phyloP scores from a whole-genome alignment of 2,113 vertebrate species.

The Thunnus maccoyii region DNA sequence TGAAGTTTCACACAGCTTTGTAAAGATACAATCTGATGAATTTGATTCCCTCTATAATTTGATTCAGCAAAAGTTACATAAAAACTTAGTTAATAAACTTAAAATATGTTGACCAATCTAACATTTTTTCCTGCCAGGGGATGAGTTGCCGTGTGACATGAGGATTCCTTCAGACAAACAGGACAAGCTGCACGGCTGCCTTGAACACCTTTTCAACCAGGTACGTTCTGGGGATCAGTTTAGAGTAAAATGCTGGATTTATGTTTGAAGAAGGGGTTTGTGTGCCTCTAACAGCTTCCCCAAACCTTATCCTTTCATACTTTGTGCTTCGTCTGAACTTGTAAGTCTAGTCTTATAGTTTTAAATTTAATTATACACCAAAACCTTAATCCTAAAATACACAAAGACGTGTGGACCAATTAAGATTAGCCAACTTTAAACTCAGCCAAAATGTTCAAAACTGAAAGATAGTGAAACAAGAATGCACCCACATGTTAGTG shows the following conservation, averaged over 20 bases:
- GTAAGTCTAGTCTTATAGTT: too few species aligned
- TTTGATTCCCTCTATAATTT: slow-evolving; percentile 5
- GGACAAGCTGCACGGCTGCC: slow-evolving; percentile 97
- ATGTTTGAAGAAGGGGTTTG: neutral
- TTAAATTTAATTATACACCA: too few species aligned
- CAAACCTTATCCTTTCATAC: too few species aligned
- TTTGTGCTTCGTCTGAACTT: too few species aligned
- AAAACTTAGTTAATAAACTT: neutral
- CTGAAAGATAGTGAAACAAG: slow-evolving; percentile 16
- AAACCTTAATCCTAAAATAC: neutral
- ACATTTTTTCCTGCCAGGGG: slow-evolving; percentile 83
- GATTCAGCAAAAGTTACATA: slow-evolving; percentile 10
- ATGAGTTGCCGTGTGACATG: slow-evolving; percentile 97
- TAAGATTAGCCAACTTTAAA: neutral
- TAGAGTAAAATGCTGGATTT: neutral
- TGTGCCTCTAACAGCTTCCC: too few species aligned
- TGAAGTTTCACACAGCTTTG: slow-evolving; percentile 2
- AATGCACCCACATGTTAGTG: slow-evolving; percentile 16
- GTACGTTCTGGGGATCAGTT: slow-evolving; percentile 70
- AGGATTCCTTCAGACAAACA: slow-evolving; percentile 97
- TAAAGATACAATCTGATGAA: neutral
- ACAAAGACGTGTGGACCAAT: neutral
- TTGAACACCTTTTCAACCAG: slow-evolving; percentile 99
- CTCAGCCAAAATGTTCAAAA: slow-evolving; percentile 1
- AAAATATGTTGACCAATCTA: too few species aligned